Evolutionary conservation across 2,113 vertebrate species (phyloP), one percentile per base, ranked within the genome.

Genomic region (Oxyruncus cristatus): DNA sequence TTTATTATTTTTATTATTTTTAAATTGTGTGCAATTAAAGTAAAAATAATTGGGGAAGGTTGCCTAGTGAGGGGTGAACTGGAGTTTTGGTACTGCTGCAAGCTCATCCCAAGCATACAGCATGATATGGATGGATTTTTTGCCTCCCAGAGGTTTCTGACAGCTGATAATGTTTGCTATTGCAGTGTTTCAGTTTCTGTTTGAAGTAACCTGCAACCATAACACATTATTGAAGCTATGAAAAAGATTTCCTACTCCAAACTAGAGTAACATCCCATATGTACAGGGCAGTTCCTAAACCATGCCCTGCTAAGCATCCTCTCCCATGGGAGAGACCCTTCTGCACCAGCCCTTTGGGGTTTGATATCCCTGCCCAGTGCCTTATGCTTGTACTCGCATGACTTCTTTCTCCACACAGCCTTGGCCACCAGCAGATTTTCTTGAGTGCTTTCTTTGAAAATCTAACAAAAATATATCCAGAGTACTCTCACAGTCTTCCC

Each of bases 371-470:
- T 70, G 47, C 20, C 52, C 5, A 1, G 5, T 35, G 68, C 70
- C 14, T 67, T 81, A 53, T 26, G 27, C 28, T 94, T 2, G 0
- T 35, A 39, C 37, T 63, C 9, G 5, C 42, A 23, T 39, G 22
- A 65, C 46, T 72, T 88, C 49, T 66, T 86, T 39, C 72, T 81
- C 61, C 76, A 80, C 21, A 32, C 26, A 56, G 35, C 41, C 15
- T 50, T 53, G 2, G 5, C 53, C 81, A 88, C 41, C 42, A 41
- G 62, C 11, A 65, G 79, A 88, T 26, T 41, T 83, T 96, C 81
- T 71, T 81, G 84, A 93, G 76, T 68, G 18, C 16, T 70, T 86
- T 81, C 71, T 92, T 96, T 33, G 8, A 90, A 97, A 97, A 91
- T 88, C 77, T 85, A 91, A 71, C 35, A 6, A 63, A 73, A 83